These are phyloP conservation scores for Sebastiscus tertius DNA, from an alignment of 2,797 vertebrate species.

Conservation along the genomic window DNA sequence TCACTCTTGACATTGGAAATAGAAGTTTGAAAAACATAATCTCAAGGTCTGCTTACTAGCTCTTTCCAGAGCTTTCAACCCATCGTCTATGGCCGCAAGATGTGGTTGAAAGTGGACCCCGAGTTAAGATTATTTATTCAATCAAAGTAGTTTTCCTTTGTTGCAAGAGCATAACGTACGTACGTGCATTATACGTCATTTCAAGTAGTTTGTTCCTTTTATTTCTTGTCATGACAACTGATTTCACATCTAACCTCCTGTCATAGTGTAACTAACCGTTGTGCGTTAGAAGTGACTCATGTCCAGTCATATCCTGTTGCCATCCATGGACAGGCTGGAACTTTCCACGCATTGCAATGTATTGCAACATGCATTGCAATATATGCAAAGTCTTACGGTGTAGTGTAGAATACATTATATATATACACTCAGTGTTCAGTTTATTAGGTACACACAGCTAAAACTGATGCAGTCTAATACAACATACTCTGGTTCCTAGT, in stretches of 20 bases:
- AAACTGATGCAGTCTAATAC: not conserved
- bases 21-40: not conserved
- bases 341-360: not conserved
- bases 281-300: slow-evolving; percentile 42
- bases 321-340: not conserved
- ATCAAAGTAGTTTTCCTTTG: not conserved
- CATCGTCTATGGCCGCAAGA: too few species aligned
- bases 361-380: slow-evolving; percentile 21
- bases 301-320: slow-evolving; percentile 56
- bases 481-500: too few species aligned
- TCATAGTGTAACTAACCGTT: not conserved
- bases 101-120: not conserved
- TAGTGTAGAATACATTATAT: not conserved
- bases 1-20: not conserved
- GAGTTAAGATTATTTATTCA: not conserved
- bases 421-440: not conserved
- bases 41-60: too few species aligned
- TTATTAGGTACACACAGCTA: not conserved
- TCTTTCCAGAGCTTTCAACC: too few species aligned
- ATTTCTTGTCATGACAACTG: slow-evolving; percentile 22
- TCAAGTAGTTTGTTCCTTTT: not conserved
- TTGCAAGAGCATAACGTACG: not conserved
- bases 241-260: not conserved
- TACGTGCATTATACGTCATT: not conserved
- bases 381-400: not conserved